Percentiles rank a stretch among this genome's conserved stretches.
Conservation (phyloP, 2,888 invertebrate genomes). For the Apamea anceps region DNA sequence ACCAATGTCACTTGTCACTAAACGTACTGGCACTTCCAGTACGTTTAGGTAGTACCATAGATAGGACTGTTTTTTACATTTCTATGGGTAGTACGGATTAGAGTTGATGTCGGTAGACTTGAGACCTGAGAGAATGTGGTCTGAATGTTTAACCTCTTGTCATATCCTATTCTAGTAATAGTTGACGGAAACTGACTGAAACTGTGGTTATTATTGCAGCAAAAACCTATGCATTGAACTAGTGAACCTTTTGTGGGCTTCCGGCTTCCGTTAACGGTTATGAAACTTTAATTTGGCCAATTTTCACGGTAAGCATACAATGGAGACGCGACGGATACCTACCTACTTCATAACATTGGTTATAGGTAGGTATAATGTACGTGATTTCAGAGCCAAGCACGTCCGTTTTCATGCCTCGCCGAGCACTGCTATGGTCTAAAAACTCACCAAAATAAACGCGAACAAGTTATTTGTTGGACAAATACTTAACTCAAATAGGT, state of each 20-base stretch:
- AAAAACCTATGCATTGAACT: slow-evolving; percentile 51
- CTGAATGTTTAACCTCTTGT: neutral
- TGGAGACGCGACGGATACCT: slow-evolving; percentile 67
- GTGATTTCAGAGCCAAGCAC: slow-evolving; percentile 69
- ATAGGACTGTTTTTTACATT: too few species aligned
- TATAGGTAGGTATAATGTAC: slow-evolving; percentile 69
- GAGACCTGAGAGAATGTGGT: neutral
- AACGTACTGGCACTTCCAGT: too few species aligned
- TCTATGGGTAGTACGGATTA: neutral
- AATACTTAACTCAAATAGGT: slow-evolving; percentile 26
- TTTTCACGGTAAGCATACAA: slow-evolving; percentile 79
- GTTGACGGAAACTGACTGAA: slow-evolving; percentile 33
- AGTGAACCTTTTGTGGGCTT: slow-evolving; percentile 63
- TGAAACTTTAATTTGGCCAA: slow-evolving; percentile 75
- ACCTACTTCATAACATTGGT: slow-evolving; percentile 63
- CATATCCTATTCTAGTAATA: neutral
- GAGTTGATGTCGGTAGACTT: neutral
- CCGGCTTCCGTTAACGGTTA: slow-evolving; percentile 73
- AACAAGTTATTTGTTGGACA: slow-evolving; percentile 23
- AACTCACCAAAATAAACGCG: slow-evolving; percentile 7
- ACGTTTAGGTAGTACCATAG: neutral
- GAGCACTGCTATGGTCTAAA: slow-evolving; percentile 58
- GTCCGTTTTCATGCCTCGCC: slow-evolving; percentile 69
- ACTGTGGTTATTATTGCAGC: slow-evolving; percentile 22
- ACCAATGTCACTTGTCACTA: too few species aligned